Base-by-base conservation (phyloP, 1,140 invertebrate species). In the Nymphalis io region DNA sequence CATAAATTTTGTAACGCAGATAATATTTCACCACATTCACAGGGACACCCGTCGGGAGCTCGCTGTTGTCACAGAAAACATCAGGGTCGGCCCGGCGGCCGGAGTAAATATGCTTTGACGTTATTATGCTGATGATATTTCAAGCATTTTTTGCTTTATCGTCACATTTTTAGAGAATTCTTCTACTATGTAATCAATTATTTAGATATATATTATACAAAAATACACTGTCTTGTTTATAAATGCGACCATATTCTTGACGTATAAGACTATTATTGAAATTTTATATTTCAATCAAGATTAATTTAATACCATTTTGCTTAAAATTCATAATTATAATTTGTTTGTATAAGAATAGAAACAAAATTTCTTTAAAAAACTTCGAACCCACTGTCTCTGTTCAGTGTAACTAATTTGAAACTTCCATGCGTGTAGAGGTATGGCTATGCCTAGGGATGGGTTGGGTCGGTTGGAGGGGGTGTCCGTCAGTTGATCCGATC, bases 401-500 rank as follows among this genome's bases (percentile, higher is more conserved):
- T 33, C 40, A 42, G 60, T 64, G 55, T 70, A 61, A 70, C 64
- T 70, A 70, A 70, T 57, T 58, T 70, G 53, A 57, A 65, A 65
- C 60, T 62, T 65, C 58, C 68, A 70, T 70, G 68, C 68, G 62
- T 70, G 62, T 65, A 33, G 48, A n/a, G n/a, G 20, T 55, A 53
- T n/a, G 21, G 33, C 44, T 16, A 44, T 55, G 21, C 33, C 53
- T 66, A 58, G 58, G 67, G 48, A 48, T 39, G 53, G 44, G 60
- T 48, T 3, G 27, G 57, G 59, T 59, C 59, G 69, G 70, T 58
- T 60, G 60, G 64, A 71, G 73, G 73, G 70, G 67, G 68, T 78
- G 83, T 83, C 81, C 86, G 85, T 85, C 88, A 84, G 82, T 83
- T 84, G 88, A 90, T 90, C 84, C 84, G 85, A 88, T 87, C 86